Evolutionary conservation across 1,140 invertebrate species (phyloP).

Genomic region (Micrasema longulum): DNA sequence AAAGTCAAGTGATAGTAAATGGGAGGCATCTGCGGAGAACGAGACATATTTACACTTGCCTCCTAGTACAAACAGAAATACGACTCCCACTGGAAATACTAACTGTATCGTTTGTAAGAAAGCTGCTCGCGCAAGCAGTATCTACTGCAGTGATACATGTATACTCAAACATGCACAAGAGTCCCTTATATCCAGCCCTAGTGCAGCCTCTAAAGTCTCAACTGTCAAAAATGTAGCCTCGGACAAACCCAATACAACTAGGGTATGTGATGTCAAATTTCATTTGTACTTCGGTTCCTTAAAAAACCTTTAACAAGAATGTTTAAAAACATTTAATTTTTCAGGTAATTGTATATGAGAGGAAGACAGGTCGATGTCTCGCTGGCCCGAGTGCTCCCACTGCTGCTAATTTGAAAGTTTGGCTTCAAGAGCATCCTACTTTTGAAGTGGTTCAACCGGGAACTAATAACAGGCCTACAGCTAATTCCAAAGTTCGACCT

Average conservation of each 20-base stretch:
- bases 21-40: conserved; percentile 12
- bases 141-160: conserved; percentile 91
- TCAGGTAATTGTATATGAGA: conserved; percentile 83
- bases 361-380: conserved; percentile 80
- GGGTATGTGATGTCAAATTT: not conserved
- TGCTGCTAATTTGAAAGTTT: conserved; percentile 79
- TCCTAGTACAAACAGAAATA: conserved; percentile 46
- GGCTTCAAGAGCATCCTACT: conserved; percentile 88
- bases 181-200: conserved; percentile 68
- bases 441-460: conserved; percentile 84
- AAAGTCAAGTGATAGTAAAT: conserved; percentile 45
- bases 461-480: conserved; percentile 64
- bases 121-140: conserved; percentile 74
- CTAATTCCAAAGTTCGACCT: conserved; percentile 54
- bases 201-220: conserved; percentile 53
- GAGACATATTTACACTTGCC: conserved; percentile 42
- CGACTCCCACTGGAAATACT: conserved; percentile 62
- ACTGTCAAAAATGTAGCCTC: conserved; percentile 36
- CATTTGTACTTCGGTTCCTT: not conserved
- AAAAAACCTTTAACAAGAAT: too few relatives aligned
- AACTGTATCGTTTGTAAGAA: conserved; percentile 82
- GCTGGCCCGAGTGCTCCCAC: conserved; percentile 83
- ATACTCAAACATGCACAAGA: conserved; percentile 87
- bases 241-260: conserved; percentile 15
- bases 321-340: conserved; percentile 41